Conservation (phyloP, 2,888 invertebrate species). For the Minunthozetes semirufus region DNA sequence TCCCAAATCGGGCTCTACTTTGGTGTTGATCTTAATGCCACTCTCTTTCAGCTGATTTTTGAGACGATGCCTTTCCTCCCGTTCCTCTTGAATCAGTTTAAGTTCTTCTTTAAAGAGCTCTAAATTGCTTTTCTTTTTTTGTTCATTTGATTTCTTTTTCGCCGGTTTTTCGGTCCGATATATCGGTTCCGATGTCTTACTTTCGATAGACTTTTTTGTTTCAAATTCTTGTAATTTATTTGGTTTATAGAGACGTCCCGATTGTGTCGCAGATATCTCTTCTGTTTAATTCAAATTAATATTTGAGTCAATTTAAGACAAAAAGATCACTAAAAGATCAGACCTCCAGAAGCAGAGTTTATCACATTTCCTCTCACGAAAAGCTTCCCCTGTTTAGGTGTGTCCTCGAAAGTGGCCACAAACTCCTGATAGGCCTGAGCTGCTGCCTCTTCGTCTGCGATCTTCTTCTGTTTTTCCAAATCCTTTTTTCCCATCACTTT, state of each 20-base stretch:
- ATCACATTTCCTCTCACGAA: constrained; percentile 98
- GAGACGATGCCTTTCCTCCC: constrained; percentile 88
- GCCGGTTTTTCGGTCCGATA: constrained; percentile 33
- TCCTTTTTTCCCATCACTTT: constrained; percentile 57
- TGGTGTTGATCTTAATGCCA: constrained; percentile 24
- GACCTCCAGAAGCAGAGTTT: constrained; percentile 58
- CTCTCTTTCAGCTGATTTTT: constrained; percentile 62
- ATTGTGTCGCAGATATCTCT: constrained; percentile 73
- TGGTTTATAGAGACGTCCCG: constrained; percentile 86
- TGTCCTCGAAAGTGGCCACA: constrained; percentile 91
- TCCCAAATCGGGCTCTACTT: constrained; percentile 1
- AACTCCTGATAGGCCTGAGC: constrained; percentile 85
- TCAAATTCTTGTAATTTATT: constrained; percentile 41
- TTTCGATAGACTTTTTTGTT: not conserved
- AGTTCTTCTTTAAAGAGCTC: constrained; percentile 98
- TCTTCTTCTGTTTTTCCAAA: constrained; percentile 71
- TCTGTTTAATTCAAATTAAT: constrained; percentile 55
- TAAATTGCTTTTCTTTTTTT: constrained; percentile 91
- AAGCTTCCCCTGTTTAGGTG: constrained; percentile 65
- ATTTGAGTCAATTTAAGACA: not conserved
- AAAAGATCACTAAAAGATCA: not conserved
- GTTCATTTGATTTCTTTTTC: constrained; percentile 63
- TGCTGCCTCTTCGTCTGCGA: constrained; percentile 52
- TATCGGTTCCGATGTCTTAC: not conserved
- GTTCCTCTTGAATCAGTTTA: constrained; percentile 93